Base-by-base conservation (phyloP, 2,888 invertebrate species). In the Nysson spinosus region DNA sequence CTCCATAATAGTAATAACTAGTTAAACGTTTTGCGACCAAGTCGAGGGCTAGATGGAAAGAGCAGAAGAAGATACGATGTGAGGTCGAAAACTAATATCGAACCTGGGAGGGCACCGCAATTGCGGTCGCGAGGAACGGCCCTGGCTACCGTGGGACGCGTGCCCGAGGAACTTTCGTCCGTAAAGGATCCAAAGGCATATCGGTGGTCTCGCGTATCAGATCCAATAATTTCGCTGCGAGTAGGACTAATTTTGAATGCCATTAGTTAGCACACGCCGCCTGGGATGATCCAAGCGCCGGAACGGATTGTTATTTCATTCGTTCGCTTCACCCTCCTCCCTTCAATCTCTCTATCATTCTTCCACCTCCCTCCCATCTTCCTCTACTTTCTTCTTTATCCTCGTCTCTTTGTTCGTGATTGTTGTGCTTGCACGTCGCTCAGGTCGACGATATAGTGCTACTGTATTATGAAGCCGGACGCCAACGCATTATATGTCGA, bases 171-270 rank as follows among this genome's bases (percentile, higher is more conserved):
- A 77, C 72, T 79, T 77, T 81, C 52, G 75, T 81, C 77, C 75
- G 26, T 24, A 12, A 30, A 52, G 43, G 37, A 6, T 40, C 40
- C 26, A 11, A 16, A 3, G 12, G 14, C 30, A 35, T n/a, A n/a
- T 60, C 50, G 54, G 30, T 37, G 34, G 30, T 9, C 37, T 50
- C 43, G 46, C 17, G 58, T 62, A 70, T 69, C 65, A 69, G 65
- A 70, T 78, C 75, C 80, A 84, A 85, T 83, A 83, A 84, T 85
- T 85, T 80, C 75, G 72, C 82, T 55, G 79, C 78, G 66, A 73
- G 78, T 75, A 82, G 83, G 83, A 83, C 85, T 85, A 87, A 87
- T 87, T 86, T 87, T 86, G 85, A 86, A 86, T 85, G 86, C 85
- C 86, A 86, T 87, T 87, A 86, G 84, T 85, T 84, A 83, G 80